Evolutionary conservation across 2,797 vertebrate species (phyloP).

Genomic region (Ficedula albicollis): DNA sequence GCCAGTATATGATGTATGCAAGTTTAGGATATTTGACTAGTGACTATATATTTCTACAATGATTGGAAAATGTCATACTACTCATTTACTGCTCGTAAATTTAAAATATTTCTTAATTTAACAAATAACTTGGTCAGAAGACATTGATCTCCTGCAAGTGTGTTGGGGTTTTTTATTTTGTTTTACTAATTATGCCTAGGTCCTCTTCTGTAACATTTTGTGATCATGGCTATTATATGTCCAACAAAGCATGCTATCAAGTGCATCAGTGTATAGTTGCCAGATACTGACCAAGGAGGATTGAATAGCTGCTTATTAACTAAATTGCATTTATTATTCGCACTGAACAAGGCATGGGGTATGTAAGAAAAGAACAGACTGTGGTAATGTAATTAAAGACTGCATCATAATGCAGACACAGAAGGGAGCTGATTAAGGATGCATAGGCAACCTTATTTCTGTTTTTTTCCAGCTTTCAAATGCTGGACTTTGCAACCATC

Average conservation of each 20-base stretch:
- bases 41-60: not conserved
- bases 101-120: not conserved
- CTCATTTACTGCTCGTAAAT: not conserved
- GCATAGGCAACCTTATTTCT: not conserved
- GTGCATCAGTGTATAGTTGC: not conserved
- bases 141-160: not conserved
- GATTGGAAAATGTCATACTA: not conserved
- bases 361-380: conserved; percentile 23
- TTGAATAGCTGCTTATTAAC: conserved; percentile 19
- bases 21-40: not conserved
- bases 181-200: not conserved
- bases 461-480: not conserved
- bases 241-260: not conserved
- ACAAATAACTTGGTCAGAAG: not conserved
- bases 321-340: conserved; percentile 13
- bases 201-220: not conserved
- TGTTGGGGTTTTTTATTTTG: not conserved
- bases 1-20: not conserved
- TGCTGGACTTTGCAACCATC: not conserved
- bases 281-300: conserved; percentile 10
- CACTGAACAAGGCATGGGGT: not conserved
- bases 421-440: conserved; percentile 14
- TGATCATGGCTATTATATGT: not conserved
- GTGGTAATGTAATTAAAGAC: conserved; percentile 42
- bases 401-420: not conserved